Conservation (phyloP, 2,113 vertebrate genomes). For the Vulpes vulpes region DNA sequence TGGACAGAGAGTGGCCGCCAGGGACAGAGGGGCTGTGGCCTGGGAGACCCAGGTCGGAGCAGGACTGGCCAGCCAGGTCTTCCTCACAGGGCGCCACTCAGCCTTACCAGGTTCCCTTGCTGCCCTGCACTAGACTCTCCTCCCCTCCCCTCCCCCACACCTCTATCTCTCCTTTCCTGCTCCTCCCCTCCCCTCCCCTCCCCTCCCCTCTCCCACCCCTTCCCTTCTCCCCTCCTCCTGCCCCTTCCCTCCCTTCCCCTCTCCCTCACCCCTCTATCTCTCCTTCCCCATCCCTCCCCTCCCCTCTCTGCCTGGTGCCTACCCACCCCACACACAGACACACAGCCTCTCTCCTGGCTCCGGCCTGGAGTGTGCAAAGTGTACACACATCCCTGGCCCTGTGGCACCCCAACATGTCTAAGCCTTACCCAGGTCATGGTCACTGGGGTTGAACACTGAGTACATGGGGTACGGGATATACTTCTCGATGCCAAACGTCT, state of each 20-base stretch:
- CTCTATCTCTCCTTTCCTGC: too few species aligned
- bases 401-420: accelerated
- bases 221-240: accelerated
- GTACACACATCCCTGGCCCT: not conserved
- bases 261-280: too few species aligned
- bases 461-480: constrained; percentile 92
- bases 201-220: too few species aligned
- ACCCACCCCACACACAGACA: not conserved
- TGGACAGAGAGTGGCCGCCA: accelerated
- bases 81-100: not conserved
- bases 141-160: accelerated
- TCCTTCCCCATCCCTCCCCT: not conserved
- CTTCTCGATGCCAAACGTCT: constrained; percentile 91
- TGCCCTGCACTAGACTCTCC: not conserved
- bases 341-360: not conserved
- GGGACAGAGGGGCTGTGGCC: not conserved
- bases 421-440: constrained; percentile 95
- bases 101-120: not conserved
- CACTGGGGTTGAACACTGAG: constrained; percentile 91
- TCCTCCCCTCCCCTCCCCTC: too few species aligned
- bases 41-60: not conserved
- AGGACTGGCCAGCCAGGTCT: not conserved
- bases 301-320: not conserved
- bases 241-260: not conserved
- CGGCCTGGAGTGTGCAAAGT: not conserved